Percentiles rank a stretch among this genome's conserved stretches.
Evolutionary conservation across 2,888 invertebrate genomes (phyloP).

Genomic region (Sturmia bella): DNA sequence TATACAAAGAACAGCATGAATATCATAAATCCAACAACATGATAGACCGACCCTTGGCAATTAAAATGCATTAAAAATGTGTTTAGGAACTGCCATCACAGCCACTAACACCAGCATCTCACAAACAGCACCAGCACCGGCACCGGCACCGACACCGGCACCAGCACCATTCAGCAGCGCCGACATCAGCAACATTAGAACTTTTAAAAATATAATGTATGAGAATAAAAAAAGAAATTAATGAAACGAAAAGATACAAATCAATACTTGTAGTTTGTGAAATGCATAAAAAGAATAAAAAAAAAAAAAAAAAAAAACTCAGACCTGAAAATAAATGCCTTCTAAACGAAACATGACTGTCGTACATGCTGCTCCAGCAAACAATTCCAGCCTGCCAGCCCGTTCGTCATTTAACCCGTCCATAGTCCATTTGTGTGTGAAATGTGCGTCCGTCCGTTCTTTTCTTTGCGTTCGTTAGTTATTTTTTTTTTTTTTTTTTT

Average conservation of each 20-base stretch:
- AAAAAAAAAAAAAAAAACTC: background rate
- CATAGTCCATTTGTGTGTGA: conserved; percentile 39
- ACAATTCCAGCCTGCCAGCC: conserved; percentile 23
- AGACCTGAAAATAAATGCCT: conserved; percentile 30
- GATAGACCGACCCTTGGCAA: conserved; percentile 53
- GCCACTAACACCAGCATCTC: conserved; percentile 17
- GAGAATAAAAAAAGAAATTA: conserved; percentile 37
- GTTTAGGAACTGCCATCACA: conserved; percentile 26
- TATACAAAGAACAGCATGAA: conserved; percentile 44
- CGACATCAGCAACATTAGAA: conserved; percentile 58
- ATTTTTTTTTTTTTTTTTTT: too few relatives aligned
- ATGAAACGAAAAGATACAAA: conserved; percentile 61
- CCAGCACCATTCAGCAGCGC: conserved; percentile 18
- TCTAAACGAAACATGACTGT: conserved; percentile 57
- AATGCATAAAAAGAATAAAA: conserved; percentile 43
- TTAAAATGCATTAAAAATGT: conserved; percentile 61
- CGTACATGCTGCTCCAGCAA: conserved; percentile 44
- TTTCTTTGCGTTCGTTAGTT: conserved; percentile 13
- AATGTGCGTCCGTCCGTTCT: conserved; percentile 35
- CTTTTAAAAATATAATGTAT: conserved; percentile 39
- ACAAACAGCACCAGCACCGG: background rate
- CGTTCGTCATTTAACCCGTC: conserved; percentile 7
- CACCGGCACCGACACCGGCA: conserved; percentile 4
- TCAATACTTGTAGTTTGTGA: conserved; percentile 50
- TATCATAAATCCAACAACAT: conserved; percentile 57